Evolutionary conservation across 2,797 vertebrate genomes (phyloP).

Genomic region (Sebastes nivosus): DNA sequence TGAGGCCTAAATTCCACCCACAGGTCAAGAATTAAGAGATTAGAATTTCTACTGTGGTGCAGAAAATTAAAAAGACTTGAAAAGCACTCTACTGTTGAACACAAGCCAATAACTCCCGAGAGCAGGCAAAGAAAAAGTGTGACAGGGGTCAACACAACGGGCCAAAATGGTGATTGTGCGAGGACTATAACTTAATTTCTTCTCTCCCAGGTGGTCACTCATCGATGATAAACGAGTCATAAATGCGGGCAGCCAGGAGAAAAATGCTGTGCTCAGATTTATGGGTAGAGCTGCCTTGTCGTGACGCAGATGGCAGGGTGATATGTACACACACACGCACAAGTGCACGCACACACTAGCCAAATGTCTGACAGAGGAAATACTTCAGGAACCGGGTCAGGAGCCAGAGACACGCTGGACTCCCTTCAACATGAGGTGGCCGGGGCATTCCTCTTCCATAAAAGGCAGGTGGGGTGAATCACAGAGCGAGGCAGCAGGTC

Average conservation of each 20-base stretch:
- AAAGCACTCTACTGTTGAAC: conserved; percentile 30
- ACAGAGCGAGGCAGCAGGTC: neutral
- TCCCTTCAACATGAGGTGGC: conserved; percentile 11
- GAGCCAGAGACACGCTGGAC: conserved; percentile 1
- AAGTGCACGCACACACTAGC: neutral
- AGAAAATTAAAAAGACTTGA: conserved; percentile 44
- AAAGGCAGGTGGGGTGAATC: conserved; percentile 44
- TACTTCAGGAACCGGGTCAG: neutral
- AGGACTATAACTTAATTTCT: conserved; percentile 40
- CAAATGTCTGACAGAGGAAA: neutral
- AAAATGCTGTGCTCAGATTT: conserved; percentile 44
- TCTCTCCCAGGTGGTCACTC: conserved; percentile 34
- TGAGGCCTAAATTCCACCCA: conserved; percentile 25
- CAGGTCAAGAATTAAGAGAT: conserved; percentile 46
- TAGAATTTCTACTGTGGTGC: conserved; percentile 34
- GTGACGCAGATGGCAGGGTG: conserved; percentile 16
- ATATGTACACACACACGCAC: neutral
- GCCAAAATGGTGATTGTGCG: conserved; percentile 19
- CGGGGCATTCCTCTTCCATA: conserved; percentile 51
- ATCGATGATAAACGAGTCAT: conserved; percentile 42
- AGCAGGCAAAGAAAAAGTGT: conserved; percentile 28
- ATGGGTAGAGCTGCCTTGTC: conserved; percentile 7
- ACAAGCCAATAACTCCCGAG: conserved; percentile 34
- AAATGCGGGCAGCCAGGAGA: conserved; percentile 16
- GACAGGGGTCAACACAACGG: conserved; percentile 43